Conservation (phyloP, 2,797 vertebrate species). For the Pteronotus mesoamericanus region DNA sequence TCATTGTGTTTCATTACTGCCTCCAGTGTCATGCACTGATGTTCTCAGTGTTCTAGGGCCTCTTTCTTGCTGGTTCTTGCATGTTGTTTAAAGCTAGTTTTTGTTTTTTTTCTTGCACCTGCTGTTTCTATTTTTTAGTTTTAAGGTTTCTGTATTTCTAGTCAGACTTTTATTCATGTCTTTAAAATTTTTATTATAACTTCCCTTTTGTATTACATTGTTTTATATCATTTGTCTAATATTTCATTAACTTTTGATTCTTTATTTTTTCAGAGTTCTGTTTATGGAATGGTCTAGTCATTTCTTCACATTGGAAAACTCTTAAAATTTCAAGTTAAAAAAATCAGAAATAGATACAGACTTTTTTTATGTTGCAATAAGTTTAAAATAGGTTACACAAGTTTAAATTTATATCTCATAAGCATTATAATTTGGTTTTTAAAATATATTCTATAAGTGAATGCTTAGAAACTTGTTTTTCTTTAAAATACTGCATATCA, state of each 20-base stretch:
- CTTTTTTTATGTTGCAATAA: neutral
- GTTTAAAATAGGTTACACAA: neutral
- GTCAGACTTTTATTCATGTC: neutral
- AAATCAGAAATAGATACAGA: neutral
- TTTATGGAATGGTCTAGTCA: neutral
- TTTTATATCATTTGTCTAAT: neutral
- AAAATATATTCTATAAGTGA: neutral
- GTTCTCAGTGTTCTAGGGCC: neutral
- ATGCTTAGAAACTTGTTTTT: neutral
- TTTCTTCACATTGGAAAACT: neutral
- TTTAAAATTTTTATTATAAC: neutral
- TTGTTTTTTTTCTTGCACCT: neutral
- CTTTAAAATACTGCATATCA: neutral
- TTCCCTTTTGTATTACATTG: neutral
- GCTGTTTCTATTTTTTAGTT: neutral
- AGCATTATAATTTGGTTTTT: neutral
- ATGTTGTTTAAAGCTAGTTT: neutral
- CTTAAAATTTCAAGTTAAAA: neutral
- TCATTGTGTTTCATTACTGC: neutral
- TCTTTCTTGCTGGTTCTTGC: neutral
- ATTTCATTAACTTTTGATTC: neutral
- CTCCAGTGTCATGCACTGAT: accelerated
- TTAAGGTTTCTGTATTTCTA: neutral
- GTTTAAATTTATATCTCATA: neutral
- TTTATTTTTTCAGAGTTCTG: neutral